Evolutionary conservation across 2,797 vertebrate genomes (phyloP), one percentile per base, ranked within the genome.

Genomic region (Pogonophryne albipinna): DNA sequence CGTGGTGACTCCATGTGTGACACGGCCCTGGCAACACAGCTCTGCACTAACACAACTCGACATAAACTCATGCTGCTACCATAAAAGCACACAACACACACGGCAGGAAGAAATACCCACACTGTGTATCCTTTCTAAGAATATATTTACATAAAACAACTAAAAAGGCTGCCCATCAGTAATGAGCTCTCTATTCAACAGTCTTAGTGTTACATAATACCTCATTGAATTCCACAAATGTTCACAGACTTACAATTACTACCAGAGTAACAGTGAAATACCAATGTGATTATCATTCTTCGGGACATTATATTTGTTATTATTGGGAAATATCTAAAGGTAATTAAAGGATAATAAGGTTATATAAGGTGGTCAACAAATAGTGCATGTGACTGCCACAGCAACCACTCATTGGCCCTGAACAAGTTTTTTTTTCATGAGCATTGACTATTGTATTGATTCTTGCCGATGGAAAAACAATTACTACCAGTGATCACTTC

Each of bases 1-100:
- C 31, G 47, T 78, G 90, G 90, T 90, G 90, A 94, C 89, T 92
- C 91, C 76, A 83, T 82, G 89, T 88, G 90, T 92, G 89, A 93
- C 90, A 93, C 83, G 80, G 83, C 78, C 85, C 74, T 71, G 42
- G 89, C 85, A 91, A 87, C 91, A 78, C 79, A 71, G 81, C 80
- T 91, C 89, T 89, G 66, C 78, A 84, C 91, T 90, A 91, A 94
- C 85, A 77, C 82, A 90, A 91, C 85, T 75, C 83, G 46, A 89
- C 84, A 91, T 77, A 78, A 91, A 91, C 86, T 87, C 78, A 74
- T 20, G 79, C 71, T 64, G 41, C 67, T 66, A 80, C 44, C 76
- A 53, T 62, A 27, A 74, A 74, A 61, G 71, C 75, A 66, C 17
- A 62, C 57, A 78, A 80, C 64, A 71, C 27, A 76, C 76, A 56